Evolutionary conservation across 2,113 vertebrate genomes (phyloP).

Genomic region (Hipposideros armiger): DNA sequence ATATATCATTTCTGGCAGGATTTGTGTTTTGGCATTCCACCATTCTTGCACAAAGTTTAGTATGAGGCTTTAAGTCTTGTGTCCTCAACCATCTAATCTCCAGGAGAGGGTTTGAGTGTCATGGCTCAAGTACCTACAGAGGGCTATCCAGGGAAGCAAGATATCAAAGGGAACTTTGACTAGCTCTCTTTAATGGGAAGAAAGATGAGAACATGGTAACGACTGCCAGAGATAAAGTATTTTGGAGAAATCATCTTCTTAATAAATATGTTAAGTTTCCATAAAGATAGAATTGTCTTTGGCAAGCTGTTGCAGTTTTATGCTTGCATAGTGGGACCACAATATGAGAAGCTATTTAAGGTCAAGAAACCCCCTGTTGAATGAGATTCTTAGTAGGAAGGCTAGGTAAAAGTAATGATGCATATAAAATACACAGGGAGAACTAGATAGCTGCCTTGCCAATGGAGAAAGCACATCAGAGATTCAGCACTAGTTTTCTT

Average conservation of each 20-base stretch:
- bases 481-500: background rate
- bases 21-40: background rate
- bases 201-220: background rate
- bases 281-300: background rate
- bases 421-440: background rate
- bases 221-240: background rate
- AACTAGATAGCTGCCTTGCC: background rate
- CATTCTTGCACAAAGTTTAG: background rate
- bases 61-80: background rate
- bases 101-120: background rate
- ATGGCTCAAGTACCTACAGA: background rate
- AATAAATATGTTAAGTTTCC: background rate
- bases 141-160: background rate
- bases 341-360: background rate
- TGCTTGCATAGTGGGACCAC: background rate
- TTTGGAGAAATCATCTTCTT: background rate
- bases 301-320: background rate
- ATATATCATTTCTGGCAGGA: background rate
- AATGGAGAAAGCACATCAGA: background rate
- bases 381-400: background rate
- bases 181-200: background rate
- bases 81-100: background rate
- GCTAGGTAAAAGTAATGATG: background rate
- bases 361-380: background rate
- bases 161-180: background rate